Evolutionary conservation across 2,888 invertebrate genomes (phyloP), one percentile per base, ranked within the genome.

Genomic region (Hypercompe scribonia): DNA sequence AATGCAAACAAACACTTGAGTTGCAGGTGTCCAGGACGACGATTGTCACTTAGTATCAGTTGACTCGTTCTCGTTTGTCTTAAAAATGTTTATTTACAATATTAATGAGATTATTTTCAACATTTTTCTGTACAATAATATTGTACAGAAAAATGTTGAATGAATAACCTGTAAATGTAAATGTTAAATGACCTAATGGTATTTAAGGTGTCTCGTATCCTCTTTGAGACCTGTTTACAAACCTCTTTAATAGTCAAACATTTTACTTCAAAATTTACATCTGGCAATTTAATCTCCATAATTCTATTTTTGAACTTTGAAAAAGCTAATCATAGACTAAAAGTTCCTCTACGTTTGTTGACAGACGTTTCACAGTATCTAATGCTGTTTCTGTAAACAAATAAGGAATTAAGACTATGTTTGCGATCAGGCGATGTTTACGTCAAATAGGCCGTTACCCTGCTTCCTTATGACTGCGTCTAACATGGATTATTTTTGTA

Each of bases 371-470:
- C 71, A 69, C 82, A 82, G 82, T 76, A 65, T 72, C 63, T 72
- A 75, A 15, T 58, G 68, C 64, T 78, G 68, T 77, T 75, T 83
- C 65, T 82, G 77, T 82, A 80, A 71, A 61, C 58, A 58, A 58
- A 58, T 18, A 61, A 61, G 3, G 68, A 77, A 76, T 81, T 74
- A 42, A 65, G 74, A 46, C 73, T 76, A 80, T 80, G 80, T 77
- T 73, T 65, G 76, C 76, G 68, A 83, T 83, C 83, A 68, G 72
- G 42, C 36, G 28, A 2, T 82, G 84, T 84, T 84, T 83, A 84
- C 80, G 77, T 72, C 61, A 82, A 78, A 75, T 70, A 79, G 84
- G 80, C 39, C 78, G 72, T 80, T 84, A 78, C 71, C 80, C 84
- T 70, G 70, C 31, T 33, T 34, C 70, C 70, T 70, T 34, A 11